Conservation (phyloP, 2,113 vertebrate species). For the Naja naja region DNA sequence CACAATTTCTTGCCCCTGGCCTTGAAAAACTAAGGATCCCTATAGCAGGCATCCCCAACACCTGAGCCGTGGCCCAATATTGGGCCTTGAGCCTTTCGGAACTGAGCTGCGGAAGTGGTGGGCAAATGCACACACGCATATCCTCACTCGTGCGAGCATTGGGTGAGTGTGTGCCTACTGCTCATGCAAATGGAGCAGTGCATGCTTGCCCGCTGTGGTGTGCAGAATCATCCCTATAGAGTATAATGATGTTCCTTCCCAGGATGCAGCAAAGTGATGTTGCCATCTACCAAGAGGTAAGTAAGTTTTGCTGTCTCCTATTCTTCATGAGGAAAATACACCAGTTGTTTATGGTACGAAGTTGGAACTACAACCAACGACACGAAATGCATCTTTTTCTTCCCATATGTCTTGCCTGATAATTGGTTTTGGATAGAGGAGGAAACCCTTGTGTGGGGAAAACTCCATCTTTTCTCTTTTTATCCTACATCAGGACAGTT, state of each 20-base stretch:
- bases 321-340: background rate
- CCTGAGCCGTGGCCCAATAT: too few relatives aligned
- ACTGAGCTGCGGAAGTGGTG: too few relatives aligned
- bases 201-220: too few relatives aligned
- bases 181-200: too few relatives aligned
- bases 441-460: background rate
- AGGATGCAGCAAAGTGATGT: background rate
- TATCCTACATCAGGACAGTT: background rate
- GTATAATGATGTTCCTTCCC: background rate
- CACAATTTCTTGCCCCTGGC: too few relatives aligned
- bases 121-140: too few relatives aligned
- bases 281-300: background rate
- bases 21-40: background rate
- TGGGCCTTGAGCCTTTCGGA: too few relatives aligned
- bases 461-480: background rate
- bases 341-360: background rate
- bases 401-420: background rate
- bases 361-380: background rate
- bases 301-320: background rate
- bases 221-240: background rate
- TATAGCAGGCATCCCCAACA: too few relatives aligned
- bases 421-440: background rate
- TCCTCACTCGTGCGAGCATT: too few relatives aligned
- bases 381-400: background rate
- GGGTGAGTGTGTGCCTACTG: too few relatives aligned